phyloP scores from a whole-genome alignment of 1,140 invertebrate genomes.

The Pinna nobilis region DNA sequence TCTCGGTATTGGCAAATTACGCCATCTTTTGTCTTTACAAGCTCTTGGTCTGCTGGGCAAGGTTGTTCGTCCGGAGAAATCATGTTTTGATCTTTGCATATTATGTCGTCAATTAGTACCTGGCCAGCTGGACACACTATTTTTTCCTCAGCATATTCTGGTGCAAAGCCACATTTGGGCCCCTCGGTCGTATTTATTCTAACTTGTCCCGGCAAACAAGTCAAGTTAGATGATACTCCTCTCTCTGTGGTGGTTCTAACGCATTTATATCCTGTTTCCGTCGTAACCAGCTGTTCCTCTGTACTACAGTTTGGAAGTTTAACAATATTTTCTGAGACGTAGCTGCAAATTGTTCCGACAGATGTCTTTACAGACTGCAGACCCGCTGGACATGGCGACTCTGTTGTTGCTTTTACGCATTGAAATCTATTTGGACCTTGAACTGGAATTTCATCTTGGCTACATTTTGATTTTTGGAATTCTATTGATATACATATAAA shows the following conservation, averaged over 20 bases:
- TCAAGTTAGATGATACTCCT: too few relatives aligned
- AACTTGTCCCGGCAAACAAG: not conserved
- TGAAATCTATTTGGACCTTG: not conserved
- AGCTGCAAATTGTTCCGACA: not conserved
- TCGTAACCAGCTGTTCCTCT: too few relatives aligned
- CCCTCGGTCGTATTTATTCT: not conserved
- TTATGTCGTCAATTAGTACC: not conserved
- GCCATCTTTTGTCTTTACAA: conserved; percentile 5
- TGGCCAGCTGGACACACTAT: conserved; percentile 1
- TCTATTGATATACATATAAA: conserved; percentile 4
- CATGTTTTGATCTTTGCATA: conserved; percentile 7
- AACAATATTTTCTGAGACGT: not conserved
- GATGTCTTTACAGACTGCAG: not conserved
- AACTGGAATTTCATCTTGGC: not conserved
- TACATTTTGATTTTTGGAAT: not conserved
- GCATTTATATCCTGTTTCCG: too few relatives aligned
- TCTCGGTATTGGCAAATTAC: conserved; percentile 7
- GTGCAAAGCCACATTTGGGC: not conserved
- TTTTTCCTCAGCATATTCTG: not conserved
- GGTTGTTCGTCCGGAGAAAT: conserved; percentile 12
- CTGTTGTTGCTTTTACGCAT: not conserved
- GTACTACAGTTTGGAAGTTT: not conserved
- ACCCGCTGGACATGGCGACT: not conserved
- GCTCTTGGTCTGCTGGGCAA: not conserved
- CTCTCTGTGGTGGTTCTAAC: too few relatives aligned